A percentile compares a stretch with the other conserved stretches of the same genome.
These are phyloP conservation scores for Smittia sp. DNA, from an alignment of 2,888 invertebrate species.

Conservation along the genomic window DNA sequence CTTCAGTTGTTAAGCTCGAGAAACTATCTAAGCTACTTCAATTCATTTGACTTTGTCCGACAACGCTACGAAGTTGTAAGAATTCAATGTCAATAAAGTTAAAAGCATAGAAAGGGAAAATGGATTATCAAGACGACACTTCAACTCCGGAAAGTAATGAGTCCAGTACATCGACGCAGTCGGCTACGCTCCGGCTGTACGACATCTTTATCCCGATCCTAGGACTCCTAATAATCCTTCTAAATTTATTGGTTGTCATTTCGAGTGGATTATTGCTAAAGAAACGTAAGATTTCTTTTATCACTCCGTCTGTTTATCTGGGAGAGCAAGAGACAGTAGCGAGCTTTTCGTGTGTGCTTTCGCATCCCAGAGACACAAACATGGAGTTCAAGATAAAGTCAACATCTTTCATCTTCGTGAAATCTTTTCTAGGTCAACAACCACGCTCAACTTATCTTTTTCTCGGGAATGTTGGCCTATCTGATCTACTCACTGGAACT, in stretches of 20 bases:
- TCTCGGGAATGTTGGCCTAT: constrained; percentile 64
- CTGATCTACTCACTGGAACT: constrained; percentile 63
- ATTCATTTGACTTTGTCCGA: background rate
- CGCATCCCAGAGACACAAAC: background rate
- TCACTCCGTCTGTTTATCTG: background rate
- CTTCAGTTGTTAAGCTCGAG: too few species aligned
- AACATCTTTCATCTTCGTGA: background rate
- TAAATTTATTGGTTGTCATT: constrained; percentile 62
- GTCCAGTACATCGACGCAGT: constrained; percentile 47
- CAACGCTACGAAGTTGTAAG: background rate
- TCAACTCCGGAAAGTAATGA: background rate
- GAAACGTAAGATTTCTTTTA: constrained; percentile 55
- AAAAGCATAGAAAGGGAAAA: background rate
- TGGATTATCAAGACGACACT: background rate
- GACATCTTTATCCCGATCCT: constrained; percentile 59
- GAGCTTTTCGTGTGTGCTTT: background rate
- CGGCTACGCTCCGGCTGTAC: constrained; percentile 52
- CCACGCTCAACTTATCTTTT: constrained; percentile 64
- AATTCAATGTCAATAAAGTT: too few species aligned
- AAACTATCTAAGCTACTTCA: too few species aligned
- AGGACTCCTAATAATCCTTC: constrained; percentile 58
- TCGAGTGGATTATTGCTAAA: constrained; percentile 65
- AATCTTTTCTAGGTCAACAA: constrained; percentile 57
- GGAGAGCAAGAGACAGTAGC: background rate
- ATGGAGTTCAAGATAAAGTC: background rate